Conservation (phyloP, 2,888 invertebrate species). For the Arctia plantaginis region DNA sequence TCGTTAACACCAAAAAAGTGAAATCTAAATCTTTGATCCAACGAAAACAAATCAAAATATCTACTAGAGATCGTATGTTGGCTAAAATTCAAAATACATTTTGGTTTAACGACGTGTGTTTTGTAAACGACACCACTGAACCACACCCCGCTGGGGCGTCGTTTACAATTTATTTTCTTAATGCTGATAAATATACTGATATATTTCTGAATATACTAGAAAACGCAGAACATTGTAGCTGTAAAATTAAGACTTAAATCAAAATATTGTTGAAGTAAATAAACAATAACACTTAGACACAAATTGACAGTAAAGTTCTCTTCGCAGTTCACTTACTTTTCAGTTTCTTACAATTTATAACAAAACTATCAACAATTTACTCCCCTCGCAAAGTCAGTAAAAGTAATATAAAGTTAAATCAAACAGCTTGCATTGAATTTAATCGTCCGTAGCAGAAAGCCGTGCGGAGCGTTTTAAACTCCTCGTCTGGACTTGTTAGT, state of each 20-base stretch:
- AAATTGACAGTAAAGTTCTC: not conserved
- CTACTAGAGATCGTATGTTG: not conserved
- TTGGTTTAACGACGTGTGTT: too few relatives aligned
- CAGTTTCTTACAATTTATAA: not conserved
- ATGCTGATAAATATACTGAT: too few relatives aligned
- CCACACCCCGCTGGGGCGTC: too few relatives aligned
- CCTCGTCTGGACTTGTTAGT: slow-evolving; percentile 40
- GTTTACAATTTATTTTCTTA: too few relatives aligned
- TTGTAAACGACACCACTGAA: too few relatives aligned
- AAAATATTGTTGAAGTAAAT: not conserved
- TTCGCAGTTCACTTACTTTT: not conserved
- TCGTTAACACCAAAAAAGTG: too few relatives aligned
- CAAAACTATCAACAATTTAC: not conserved
- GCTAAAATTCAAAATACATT: not conserved
- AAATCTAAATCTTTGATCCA: too few relatives aligned
- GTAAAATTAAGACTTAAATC: not conserved
- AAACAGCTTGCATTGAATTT: slow-evolving; percentile 16
- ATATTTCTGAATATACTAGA: not conserved
- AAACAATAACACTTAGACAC: not conserved
- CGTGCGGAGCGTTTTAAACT: slow-evolving; percentile 30
- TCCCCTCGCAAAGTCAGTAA: not conserved
- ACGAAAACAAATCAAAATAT: too few relatives aligned
- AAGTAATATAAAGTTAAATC: slow-evolving; percentile 8
- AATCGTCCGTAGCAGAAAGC: slow-evolving; percentile 23
- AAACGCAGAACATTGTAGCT: not conserved